A percentile compares a stretch with the other conserved stretches of the same genome.
Conservation (phyloP, 2,888 invertebrate species). For the Isoperla grammatica region DNA sequence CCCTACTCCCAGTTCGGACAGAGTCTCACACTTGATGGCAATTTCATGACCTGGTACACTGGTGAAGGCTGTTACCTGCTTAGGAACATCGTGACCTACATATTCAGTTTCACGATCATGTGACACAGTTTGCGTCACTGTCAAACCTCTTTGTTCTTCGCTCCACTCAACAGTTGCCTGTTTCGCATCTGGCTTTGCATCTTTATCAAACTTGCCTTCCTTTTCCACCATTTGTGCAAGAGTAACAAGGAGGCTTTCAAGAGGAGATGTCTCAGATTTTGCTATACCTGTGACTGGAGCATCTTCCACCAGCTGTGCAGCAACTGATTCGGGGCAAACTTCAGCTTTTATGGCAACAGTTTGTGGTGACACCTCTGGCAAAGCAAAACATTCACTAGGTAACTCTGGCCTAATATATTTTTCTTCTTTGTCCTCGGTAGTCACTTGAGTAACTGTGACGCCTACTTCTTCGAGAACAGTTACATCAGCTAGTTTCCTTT, state of each 20-base stretch:
- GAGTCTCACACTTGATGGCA: constrained; percentile 30
- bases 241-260: constrained; percentile 36
- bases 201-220: constrained; percentile 36
- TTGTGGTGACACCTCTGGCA: constrained; percentile 45
- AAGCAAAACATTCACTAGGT: constrained; percentile 44
- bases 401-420: constrained; percentile 42
- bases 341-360: constrained; percentile 47
- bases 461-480: constrained; percentile 45
- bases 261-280: constrained; percentile 32
- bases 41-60: constrained; percentile 28
- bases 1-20: constrained; percentile 27
- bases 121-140: constrained; percentile 39
- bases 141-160: constrained; percentile 39
- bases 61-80: constrained; percentile 24
- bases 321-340: constrained; percentile 44
- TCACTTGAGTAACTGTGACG: constrained; percentile 47
- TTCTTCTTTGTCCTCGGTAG: constrained; percentile 48
- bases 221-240: constrained; percentile 32
- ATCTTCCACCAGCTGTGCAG: constrained; percentile 41
- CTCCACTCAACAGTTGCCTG: constrained; percentile 40
- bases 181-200: constrained; percentile 40
- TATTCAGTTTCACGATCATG: constrained; percentile 40
- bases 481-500: constrained; percentile 44
- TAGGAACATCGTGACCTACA: constrained; percentile 32
- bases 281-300: constrained; percentile 30